Evolutionary conservation across 2,113 vertebrate genomes (phyloP), one percentile per base, ranked within the genome.

Genomic region (Gobius niger): DNA sequence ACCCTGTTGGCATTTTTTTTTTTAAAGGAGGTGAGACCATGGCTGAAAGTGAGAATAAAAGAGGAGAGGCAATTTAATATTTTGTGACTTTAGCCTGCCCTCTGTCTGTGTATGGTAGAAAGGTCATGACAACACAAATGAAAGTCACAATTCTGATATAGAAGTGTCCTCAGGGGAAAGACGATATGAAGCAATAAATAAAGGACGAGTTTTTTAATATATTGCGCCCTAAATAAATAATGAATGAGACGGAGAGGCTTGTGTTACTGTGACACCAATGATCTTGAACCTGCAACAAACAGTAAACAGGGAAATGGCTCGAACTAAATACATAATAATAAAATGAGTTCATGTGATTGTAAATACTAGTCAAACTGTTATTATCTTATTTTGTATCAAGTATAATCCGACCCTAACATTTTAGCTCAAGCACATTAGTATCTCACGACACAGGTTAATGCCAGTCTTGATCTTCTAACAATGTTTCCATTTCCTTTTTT

Each of bases 171-270:
- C 5, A n/a, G 57, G 57, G 57, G 40, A 42, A 44, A 1, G 8
- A 18, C n/a, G 19, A 63, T 63, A 47, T 63, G 15, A 47, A 63
- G 19, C 61, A 63, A 19, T 18, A 46, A 19, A 47, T 63, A n/a
- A 46, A 11, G 10, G 57, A 9, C 42, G 57, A 14, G 57, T 18
- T 63, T 63, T 44, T 47, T 63, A 11, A 44, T 63, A 46, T 63
- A 46, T 46, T 44, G 42, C 12, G 13, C 42, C 1, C 44, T 46
- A 44, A 19, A 63, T 46, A 13, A 47, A 44, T 44, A 44, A 63
- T 46, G 24, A 47, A 47, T 52, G 49, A 59, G n/a, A 10, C 19
- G 52, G 52, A 12, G 18, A 5, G 49, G 46, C 34, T 53, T 63
- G 49, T 67, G 10, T 61, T 42, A 42, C 8, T 12, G 10, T 0